Evolutionary conservation across 2,113 vertebrate species (phyloP), one percentile per base, ranked within the genome.

Genomic region (Notarius quadriscutis): DNA sequence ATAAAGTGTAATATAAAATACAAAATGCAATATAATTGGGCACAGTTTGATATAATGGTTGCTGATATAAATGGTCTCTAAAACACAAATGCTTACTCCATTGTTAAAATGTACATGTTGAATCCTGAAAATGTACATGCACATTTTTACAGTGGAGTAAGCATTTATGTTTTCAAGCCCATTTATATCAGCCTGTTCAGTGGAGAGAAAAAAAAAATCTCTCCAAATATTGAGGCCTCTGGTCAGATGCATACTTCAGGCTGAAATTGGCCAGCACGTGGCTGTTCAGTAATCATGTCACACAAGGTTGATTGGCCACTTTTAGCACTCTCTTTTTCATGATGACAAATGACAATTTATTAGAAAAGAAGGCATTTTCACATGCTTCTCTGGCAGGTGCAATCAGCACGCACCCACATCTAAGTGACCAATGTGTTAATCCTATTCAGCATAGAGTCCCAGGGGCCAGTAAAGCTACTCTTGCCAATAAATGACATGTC

Each of bases 401-500:
- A 93, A 92, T 94, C 91, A 92, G 89, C 51, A 88, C 78, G 90
- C 90, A 89, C 89, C 72, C 89, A 88, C 71, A 87, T 90, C 90
- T 89, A 92, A 90, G 88, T 94, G 93, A 92, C 91, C 93, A 87
- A 80, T 86, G 84, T 93, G 93, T 93, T 90, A 83, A 87, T 93
- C 81, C 83, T 74, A 85, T 83, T 72, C 74, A 78, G 27, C 48
- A 77, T 87, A 88, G 87, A 89, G 87, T 87, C 58, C 89, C 88
- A 74, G 65, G 53, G 48, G 84, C 67, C 82, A 84, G 14, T 83
- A 65, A 86, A 84, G 57, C 81, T 71, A 87, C 87, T 88, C 88
- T 86, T 82, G 53, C 90, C 25, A 53, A 88, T 84, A 90, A 51
- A 72, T 78, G 77, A 74, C 84, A 72, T 48, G 2, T 75, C 69